These are phyloP conservation scores for Chaetodon trifasciatus DNA, from an alignment of 2,797 vertebrate genomes.

Conservation along the genomic window DNA sequence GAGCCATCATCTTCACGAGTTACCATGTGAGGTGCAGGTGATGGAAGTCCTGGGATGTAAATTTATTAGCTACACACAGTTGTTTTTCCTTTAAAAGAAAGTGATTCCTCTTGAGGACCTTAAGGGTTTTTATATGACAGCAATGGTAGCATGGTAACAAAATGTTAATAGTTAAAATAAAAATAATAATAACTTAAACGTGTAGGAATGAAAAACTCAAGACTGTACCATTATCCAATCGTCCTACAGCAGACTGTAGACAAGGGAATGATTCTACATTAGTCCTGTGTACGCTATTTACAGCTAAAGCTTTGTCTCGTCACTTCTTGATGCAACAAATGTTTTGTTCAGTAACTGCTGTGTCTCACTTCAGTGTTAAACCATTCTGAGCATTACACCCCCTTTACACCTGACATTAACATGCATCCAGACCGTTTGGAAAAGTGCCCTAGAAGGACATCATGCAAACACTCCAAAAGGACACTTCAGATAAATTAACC, in stretches of 20 bases:
- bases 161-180: constrained; percentile 46
- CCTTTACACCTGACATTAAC: constrained; percentile 51
- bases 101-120: not conserved
- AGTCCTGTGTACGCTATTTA: constrained; percentile 31
- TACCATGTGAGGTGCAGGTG: not conserved
- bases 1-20: not conserved
- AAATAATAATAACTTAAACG: constrained; percentile 53
- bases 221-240: constrained; percentile 11
- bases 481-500: constrained; percentile 13
- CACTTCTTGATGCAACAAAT: constrained; percentile 17
- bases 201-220: constrained; percentile 36
- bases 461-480: constrained; percentile 25
- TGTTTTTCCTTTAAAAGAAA: not conserved
- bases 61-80: not conserved
- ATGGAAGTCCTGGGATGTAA: not conserved
- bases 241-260: constrained; percentile 8
- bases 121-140: constrained; percentile 8
- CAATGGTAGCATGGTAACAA: constrained; percentile 5
- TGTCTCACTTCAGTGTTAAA: constrained; percentile 26
- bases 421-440: constrained; percentile 1
- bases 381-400: constrained; percentile 10
- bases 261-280: constrained; percentile 6
- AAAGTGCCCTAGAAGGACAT: not conserved
- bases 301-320: constrained; percentile 12
- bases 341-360: constrained; percentile 55